Evolutionary conservation across 2,797 vertebrate genomes (phyloP), one percentile per base, ranked within the genome.

Genomic region (Acipenser ruthenus): DNA sequence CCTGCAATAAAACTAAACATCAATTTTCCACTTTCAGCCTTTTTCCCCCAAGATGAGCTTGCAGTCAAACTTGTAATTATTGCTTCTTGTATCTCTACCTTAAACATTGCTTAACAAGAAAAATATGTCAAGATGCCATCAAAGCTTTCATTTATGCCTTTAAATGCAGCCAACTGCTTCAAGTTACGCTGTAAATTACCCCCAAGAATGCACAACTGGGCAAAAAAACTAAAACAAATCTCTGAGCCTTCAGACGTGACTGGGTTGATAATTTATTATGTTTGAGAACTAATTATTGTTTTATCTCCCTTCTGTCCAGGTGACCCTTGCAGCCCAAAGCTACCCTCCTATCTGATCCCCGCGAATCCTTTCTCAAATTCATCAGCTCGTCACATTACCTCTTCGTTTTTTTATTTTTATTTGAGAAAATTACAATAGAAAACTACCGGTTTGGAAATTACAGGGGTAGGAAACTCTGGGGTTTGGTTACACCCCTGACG

Each of bases 21-120:
- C 6, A 55, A 10, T 55, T 55, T 55, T 55, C n/a, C 53, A 55
- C 53, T n/a, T n/a, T 55, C 53, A 55, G 53, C 53, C 53, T 37
- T 37, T 72, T 84, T 85, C 80, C 80, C 81, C 72, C 80, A 81
- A 70, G 76, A 79, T 83, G 81, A 82, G 81, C 76, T 86, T 75
- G 79, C 70, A 86, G 79, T 75, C 80, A 82, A 89, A 88, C 86
- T 83, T 85, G 84, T 78, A 90, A 93, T 91, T 91, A 91, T 81
- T 73, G 84, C 77, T 75, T 75, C 89, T 89, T 89, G 88, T 86
- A 90, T 84, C 80, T 80, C 86, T 88, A 87, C 86, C 88, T 92
- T 90, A 91, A 93, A 92, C 87, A 88, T 80, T 90, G 85, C 86
- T 89, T 88, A 92, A 88, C 90, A 92, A 89, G 86, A 87, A 86